Evolutionary conservation across 2,888 invertebrate species (phyloP).

Genomic region (Tachina lurida): DNA sequence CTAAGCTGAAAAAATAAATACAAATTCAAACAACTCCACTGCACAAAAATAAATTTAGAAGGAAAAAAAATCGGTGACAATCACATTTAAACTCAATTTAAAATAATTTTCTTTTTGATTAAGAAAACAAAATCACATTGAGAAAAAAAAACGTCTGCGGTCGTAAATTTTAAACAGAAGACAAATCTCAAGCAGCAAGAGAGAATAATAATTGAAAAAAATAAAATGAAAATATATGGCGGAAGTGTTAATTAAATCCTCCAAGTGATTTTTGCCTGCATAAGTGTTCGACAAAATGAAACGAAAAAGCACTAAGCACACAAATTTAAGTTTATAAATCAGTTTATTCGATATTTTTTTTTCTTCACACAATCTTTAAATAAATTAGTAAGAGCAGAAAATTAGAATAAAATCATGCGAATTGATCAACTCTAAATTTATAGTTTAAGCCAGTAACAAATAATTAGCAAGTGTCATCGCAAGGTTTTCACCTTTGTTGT

Average conservation of each 20-base stretch:
- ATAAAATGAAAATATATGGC: constrained; percentile 55
- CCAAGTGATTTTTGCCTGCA: constrained; percentile 66
- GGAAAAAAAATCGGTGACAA: constrained; percentile 51
- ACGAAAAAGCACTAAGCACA: constrained; percentile 1
- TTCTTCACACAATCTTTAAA: too few relatives aligned
- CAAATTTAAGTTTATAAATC: not conserved
- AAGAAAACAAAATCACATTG: constrained; percentile 23
- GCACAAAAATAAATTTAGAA: not conserved
- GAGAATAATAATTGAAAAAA: constrained; percentile 56
- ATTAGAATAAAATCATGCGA: too few relatives aligned
- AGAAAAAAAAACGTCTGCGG: constrained; percentile 13
- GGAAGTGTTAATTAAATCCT: constrained; percentile 72
- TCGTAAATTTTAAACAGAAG: constrained; percentile 32
- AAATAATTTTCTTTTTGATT: constrained; percentile 51
- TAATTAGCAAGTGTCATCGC: too few relatives aligned
- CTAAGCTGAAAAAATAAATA: not conserved
- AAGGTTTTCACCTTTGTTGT: too few relatives aligned
- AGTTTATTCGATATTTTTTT: not conserved
- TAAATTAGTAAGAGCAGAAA: too few relatives aligned
- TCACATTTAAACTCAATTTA: constrained; percentile 59
- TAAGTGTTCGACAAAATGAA: constrained; percentile 27
- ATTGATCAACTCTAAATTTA: too few relatives aligned
- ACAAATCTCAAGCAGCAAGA: constrained; percentile 64
- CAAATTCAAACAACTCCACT: constrained; percentile 4
- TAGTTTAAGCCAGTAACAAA: too few relatives aligned